Evolutionary conservation across 2,113 vertebrate genomes (phyloP), one percentile per base, ranked within the genome.

Genomic region (Psittacula cyanocephala): DNA sequence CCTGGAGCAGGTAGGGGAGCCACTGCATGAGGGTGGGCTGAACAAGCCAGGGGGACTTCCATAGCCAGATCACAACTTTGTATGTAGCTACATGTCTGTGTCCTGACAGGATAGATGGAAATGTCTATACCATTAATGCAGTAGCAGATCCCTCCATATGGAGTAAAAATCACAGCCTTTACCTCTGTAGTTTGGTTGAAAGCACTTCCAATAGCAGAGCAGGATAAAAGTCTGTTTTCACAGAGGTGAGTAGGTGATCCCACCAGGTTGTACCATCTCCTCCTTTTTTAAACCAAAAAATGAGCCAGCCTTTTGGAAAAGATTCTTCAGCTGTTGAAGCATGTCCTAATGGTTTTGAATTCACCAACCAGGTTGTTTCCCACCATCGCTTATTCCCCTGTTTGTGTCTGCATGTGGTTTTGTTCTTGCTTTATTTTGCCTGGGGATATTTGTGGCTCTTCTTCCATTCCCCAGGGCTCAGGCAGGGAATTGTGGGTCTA

Each of bases 81-180:
- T 3, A 15, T 0, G 1, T 33, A 72, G 13, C 11, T 52, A 4
- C 3, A 7, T 5, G 5, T 41, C 71, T 3, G 0, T 18, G 22
- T 53, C 37, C 22, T 20, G 19, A n/a, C 33, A 29, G 57, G 3
- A 46, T 4, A 53, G 46, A 35, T 53, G 60, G 63, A 77, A 94
- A 83, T 13, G 3, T 35, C 77, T 68, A 24, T 1, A 2, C 14
- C 11, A 3, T 25, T 62, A 80, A 52, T 1, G 1, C 12, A 17
- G 27, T 22, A 18, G 28, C 27, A 75, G 47, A 81, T 70, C 25
- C 13, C 11, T 65, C 53, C 12, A 0, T 11, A 9, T 3, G 3
- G 29, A 46, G 6, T 28, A 46, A 70, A 93, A 93, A 33, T 11
- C 5, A 0, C 52, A 71, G 16, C 41, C 27, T 78, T 81, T 33